Evolutionary conservation across 2,797 vertebrate genomes (phyloP).

Genomic region (Decapterus maruadsi): DNA sequence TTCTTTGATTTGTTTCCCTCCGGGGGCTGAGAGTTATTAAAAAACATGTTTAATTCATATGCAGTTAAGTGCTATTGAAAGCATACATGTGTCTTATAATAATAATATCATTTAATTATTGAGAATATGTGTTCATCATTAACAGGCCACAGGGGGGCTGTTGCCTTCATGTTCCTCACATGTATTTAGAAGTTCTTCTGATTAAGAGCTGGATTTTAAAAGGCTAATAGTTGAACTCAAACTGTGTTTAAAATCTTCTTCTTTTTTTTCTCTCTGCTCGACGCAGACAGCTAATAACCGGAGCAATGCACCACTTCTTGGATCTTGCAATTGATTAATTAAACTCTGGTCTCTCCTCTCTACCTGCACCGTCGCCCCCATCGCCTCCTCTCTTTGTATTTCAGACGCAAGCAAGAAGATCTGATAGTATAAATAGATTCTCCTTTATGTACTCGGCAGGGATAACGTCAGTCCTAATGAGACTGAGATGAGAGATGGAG

Average conservation of each 20-base stretch:
- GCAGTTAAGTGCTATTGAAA: constrained; percentile 55
- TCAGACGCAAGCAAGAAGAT: constrained; percentile 31
- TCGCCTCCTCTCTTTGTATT: constrained; percentile 26
- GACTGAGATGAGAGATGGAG: constrained; percentile 23
- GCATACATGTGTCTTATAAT: constrained; percentile 45
- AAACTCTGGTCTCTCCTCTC: constrained; percentile 37
- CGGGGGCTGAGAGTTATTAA: constrained; percentile 32
- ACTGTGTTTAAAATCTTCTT: constrained; percentile 15
- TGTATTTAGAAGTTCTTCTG: constrained; percentile 23
- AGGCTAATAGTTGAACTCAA: constrained; percentile 20
- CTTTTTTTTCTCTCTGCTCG: constrained; percentile 26
- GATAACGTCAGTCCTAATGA: constrained; percentile 51
- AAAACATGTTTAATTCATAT: constrained; percentile 65
- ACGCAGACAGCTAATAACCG: constrained; percentile 45
- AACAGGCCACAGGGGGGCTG: constrained; percentile 22
- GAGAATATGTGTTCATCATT: constrained; percentile 34
- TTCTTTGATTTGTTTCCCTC: constrained; percentile 44
- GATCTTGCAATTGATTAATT: constrained; percentile 61
- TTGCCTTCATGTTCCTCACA: not conserved
- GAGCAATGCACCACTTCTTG: constrained; percentile 41
- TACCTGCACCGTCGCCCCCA: constrained; percentile 24
- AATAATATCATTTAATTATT: not conserved
- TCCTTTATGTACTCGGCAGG: constrained; percentile 37
- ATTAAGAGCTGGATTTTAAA: constrained; percentile 28
- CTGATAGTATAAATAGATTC: constrained; percentile 46